These are phyloP conservation scores for Drosophila planitibia DNA, from an alignment of 2,888 invertebrate genomes.

Conservation along the genomic window DNA sequence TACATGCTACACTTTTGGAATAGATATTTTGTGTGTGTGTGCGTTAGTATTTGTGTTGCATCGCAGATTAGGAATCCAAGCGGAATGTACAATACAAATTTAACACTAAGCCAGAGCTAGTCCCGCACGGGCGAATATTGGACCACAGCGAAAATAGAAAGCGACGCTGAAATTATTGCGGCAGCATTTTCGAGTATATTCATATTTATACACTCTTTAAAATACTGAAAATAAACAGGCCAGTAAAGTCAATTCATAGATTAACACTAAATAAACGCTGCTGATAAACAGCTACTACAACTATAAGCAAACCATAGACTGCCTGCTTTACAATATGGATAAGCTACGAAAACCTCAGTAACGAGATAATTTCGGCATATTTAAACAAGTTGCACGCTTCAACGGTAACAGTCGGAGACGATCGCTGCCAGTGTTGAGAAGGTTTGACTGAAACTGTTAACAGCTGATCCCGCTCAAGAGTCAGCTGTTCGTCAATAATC, in stretches of 20 bases:
- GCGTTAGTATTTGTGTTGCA: slow-evolving; percentile 18
- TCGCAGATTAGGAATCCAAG: slow-evolving; percentile 70
- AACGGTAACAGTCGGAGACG: slow-evolving; percentile 45
- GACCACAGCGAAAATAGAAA: slow-evolving; percentile 4
- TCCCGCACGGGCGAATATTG: neutral
- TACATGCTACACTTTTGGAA: slow-evolving; percentile 50
- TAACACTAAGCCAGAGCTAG: slow-evolving; percentile 18
- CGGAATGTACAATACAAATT: slow-evolving; percentile 55
- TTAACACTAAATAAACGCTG: slow-evolving; percentile 30
- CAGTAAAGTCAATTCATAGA: slow-evolving; percentile 26
- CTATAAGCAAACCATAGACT: slow-evolving; percentile 27
- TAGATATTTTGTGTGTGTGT: slow-evolving; percentile 21
- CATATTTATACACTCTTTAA: neutral
- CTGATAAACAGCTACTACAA: slow-evolving; percentile 33
- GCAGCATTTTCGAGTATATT: neutral
- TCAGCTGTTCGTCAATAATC: slow-evolving; percentile 51
- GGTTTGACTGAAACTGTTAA: slow-evolving; percentile 13
- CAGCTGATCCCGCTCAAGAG: slow-evolving; percentile 20
- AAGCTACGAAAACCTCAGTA: slow-evolving; percentile 36
- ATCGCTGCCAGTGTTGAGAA: slow-evolving; percentile 61
- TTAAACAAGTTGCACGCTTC: slow-evolving; percentile 45
- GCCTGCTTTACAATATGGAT: slow-evolving; percentile 29
- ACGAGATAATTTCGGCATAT: slow-evolving; percentile 46
- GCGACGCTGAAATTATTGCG: neutral
- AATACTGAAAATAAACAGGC: neutral